Conservation (phyloP, 2,113 vertebrate species). For the Vulpes lagopus region DNA sequence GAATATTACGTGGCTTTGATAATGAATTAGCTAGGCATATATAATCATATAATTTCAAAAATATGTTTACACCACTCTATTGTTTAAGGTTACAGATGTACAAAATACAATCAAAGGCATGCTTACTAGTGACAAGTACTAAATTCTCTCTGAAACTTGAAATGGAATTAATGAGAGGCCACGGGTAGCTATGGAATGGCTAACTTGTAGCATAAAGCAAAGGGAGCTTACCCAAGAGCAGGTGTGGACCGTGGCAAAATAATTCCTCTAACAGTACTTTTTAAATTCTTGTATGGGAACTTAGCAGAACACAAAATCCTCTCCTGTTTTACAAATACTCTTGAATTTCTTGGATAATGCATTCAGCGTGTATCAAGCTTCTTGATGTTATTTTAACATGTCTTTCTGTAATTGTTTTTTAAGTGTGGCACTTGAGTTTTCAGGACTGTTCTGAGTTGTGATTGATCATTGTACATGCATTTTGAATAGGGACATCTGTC, state of each 20-base stretch:
- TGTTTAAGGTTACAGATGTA: background rate
- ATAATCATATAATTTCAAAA: background rate
- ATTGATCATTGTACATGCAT: slow-evolving; percentile 65
- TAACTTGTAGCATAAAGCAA: background rate
- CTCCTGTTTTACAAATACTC: background rate
- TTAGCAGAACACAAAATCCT: slow-evolving; percentile 22
- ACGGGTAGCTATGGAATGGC: background rate
- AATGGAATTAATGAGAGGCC: background rate
- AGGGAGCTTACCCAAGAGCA: background rate
- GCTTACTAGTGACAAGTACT: background rate
- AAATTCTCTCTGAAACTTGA: background rate
- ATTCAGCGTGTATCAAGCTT: slow-evolving; percentile 38
- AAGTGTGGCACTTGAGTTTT: slow-evolving; percentile 64
- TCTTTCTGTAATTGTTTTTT: slow-evolving; percentile 68
- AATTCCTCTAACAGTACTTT: background rate
- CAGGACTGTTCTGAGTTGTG: slow-evolving; percentile 48
- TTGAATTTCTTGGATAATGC: background rate
- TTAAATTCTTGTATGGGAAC: background rate
- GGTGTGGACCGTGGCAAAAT: background rate
- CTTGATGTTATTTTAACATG: slow-evolving; percentile 62
- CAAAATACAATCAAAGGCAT: background rate
- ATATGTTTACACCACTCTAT: background rate
- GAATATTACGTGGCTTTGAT: background rate
- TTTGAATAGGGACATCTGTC: slow-evolving; percentile 71
- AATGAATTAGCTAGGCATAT: background rate